phyloP scores from a whole-genome alignment of 1,140 invertebrate species.

The Oedothorax gibbosus region DNA sequence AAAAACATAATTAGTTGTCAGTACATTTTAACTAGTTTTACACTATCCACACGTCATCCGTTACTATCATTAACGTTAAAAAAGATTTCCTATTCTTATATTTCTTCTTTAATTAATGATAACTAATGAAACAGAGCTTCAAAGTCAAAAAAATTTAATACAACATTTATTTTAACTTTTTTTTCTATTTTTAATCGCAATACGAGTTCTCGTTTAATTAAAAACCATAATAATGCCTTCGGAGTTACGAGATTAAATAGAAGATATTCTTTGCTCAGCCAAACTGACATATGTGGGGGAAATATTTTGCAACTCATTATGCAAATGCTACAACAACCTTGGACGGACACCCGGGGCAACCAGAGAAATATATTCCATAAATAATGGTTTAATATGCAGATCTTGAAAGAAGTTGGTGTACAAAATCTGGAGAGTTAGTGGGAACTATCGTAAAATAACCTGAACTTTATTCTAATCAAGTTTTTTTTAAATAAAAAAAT shows the following conservation, averaged over 20 bases:
- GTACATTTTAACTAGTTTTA: too few species aligned
- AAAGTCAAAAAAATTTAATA: too few species aligned
- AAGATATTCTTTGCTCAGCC: neutral
- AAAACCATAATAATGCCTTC: constrained; percentile 14
- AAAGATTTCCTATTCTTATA: too few species aligned
- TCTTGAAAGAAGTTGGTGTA: constrained; percentile 37
- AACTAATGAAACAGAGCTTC: too few species aligned
- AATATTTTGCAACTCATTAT: constrained; percentile 43
- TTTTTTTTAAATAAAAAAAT: too few species aligned
- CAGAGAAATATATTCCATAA: constrained; percentile 47
- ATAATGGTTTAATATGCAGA: constrained; percentile 50
- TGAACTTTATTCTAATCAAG: too few species aligned
- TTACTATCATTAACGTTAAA: too few species aligned
- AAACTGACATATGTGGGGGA: constrained; percentile 4
- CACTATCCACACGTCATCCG: too few species aligned
- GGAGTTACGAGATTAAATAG: constrained; percentile 13
- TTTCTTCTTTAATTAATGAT: too few species aligned
- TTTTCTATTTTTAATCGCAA: neutral
- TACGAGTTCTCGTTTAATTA: constrained; percentile 1
- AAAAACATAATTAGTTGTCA: too few species aligned
- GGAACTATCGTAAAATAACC: constrained; percentile 11
- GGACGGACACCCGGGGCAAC: constrained; percentile 19
- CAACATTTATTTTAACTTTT: neutral
- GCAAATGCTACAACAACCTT: constrained; percentile 41
- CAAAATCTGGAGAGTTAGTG: neutral